Base-by-base conservation (phyloP, 2,797 vertebrate genomes). In the Morelia viridis region DNA sequence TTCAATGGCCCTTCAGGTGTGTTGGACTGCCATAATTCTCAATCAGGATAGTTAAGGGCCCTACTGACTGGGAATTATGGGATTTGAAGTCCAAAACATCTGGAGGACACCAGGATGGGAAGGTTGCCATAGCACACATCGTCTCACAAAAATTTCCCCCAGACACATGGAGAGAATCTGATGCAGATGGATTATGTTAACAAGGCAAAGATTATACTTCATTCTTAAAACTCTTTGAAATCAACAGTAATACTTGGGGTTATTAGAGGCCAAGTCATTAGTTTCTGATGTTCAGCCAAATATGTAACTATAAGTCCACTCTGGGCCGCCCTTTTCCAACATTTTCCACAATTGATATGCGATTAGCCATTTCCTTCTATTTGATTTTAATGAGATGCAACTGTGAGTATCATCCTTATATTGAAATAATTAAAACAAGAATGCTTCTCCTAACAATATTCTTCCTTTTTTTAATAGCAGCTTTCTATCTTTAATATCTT, bases 101-200 rank as follows among this genome's bases (percentile, higher is more conserved):
- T 80, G 71, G 71, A 80, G 19, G 35, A 9, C 71, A 80, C 71
- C 71, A 80, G 22, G 35, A 80, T 80, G 35, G 71, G 19, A 46
- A 80, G 41, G 46, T 56, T 65, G 56, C 28, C 94, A 65, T 26
- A 89, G 53, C 46, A 91, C 12, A 88, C 61, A 91, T 80, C 1
- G 12, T 85, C 92, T 95, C 94, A 95, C 89, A 95, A 95, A 94
- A 87, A 93, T 68, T 95, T 95, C 86, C 83, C 95, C 88, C n/a
- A 86, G 80, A 89, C 19, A 89, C 88, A 88, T 87, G 85, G 89
- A 80, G 89, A 50, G 31, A 91, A 56, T 93, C 58, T 83, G 2
- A 53, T 85, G 86, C 41, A 88, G 24, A 90, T 11, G 71, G 57
- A 61, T 61, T 71, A 60, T 80, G 31, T 61, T 92, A 84, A 90